These are phyloP conservation scores for Cyanoliseus patagonus DNA, from an alignment of 2,113 vertebrate genomes.

Conservation along the genomic window DNA sequence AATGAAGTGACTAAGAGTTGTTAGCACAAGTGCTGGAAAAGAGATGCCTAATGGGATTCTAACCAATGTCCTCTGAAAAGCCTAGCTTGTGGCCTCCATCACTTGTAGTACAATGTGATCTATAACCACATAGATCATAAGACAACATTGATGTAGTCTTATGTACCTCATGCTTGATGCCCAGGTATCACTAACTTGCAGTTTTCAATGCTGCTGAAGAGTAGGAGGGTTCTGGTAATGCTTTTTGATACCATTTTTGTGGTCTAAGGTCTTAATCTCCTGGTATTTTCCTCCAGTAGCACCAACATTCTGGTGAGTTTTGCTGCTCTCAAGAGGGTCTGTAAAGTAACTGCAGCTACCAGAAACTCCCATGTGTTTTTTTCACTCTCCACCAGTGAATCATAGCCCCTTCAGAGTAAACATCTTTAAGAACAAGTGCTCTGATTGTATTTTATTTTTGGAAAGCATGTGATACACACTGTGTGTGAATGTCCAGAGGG, in stretches of 20 bases:
- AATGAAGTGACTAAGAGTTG: not conserved
- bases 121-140: not conserved
- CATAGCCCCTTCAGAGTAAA: not conserved
- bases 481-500: not conserved
- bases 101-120: not conserved
- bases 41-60: not conserved
- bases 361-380: not conserved
- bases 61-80: not conserved
- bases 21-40: not conserved
- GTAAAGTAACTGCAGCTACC: not conserved
- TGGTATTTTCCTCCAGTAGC: not conserved
- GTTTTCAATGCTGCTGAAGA: not conserved
- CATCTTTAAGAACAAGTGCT: not conserved
- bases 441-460: not conserved
- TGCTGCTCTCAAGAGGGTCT: not conserved
- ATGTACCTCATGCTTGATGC: not conserved
- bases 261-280: not conserved
- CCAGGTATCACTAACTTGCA: not conserved
- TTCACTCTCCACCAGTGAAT: not conserved
- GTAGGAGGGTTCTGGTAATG: not conserved
- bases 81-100: not conserved
- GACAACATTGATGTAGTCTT: not conserved
- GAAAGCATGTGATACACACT: not conserved
- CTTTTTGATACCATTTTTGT: not conserved
- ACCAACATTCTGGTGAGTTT: not conserved